Percentiles rank a stretch among this genome's conserved stretches.
Conservation (phyloP, 2,113 vertebrate species). For the Pteropus alecto region DNA sequence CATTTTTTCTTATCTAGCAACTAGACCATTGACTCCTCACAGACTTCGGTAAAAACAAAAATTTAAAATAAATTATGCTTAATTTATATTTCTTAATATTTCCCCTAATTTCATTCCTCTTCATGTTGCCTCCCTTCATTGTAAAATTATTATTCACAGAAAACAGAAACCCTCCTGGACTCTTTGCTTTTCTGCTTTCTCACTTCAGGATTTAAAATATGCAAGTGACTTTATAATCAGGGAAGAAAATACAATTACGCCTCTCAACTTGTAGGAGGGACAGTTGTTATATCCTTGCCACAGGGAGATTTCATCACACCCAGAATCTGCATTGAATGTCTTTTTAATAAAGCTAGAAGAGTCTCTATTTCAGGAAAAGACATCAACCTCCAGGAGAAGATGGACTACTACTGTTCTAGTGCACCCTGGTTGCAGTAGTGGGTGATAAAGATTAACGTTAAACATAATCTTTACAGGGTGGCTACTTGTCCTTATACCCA, state of each 20-base stretch:
- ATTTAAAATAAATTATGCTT: constrained; percentile 61
- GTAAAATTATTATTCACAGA: constrained; percentile 77
- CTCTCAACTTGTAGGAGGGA: constrained; percentile 51
- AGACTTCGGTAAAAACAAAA: constrained; percentile 54
- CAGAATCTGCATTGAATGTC: constrained; percentile 24
- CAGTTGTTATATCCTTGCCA: constrained; percentile 37
- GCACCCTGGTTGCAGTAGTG: not conserved
- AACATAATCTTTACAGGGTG: not conserved
- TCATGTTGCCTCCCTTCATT: constrained; percentile 68
- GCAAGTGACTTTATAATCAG: constrained; percentile 74
- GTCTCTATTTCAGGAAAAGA: not conserved
- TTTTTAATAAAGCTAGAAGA: constrained; percentile 52
- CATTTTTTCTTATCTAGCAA: constrained; percentile 37
- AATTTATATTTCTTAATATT: constrained; percentile 66
- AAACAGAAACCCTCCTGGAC: constrained; percentile 73
- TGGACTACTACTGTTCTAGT: not conserved
- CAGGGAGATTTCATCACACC: constrained; percentile 50
- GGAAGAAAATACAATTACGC: constrained; percentile 67
- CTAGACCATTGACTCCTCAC: constrained; percentile 36
- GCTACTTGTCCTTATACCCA: not conserved
- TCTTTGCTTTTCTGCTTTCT: constrained; percentile 68
- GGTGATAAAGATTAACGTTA: not conserved
- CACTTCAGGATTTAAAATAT: constrained; percentile 76
- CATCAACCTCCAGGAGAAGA: not conserved
- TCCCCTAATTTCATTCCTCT: constrained; percentile 73